These are phyloP conservation scores for Talpa occidentalis DNA, from an alignment of 2,113 vertebrate genomes.

Conservation along the genomic window DNA sequence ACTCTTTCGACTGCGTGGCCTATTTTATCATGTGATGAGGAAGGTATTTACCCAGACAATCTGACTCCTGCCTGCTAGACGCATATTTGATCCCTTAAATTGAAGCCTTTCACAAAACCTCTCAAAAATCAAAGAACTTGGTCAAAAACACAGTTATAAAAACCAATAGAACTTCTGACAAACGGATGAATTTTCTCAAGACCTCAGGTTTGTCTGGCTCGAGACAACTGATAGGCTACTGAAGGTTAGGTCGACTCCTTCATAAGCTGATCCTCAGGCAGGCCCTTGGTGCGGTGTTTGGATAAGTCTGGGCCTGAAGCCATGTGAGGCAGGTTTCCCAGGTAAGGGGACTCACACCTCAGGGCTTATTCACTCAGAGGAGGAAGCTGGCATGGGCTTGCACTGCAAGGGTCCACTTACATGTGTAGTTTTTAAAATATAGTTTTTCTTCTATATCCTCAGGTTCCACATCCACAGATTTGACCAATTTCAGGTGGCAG, in stretches of 20 bases:
- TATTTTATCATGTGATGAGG: neutral
- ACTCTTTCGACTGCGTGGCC: neutral
- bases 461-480: too few relatives aligned
- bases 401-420: too few relatives aligned
- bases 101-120: constrained; percentile 54
- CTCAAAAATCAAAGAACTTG: neutral
- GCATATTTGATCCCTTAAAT: constrained; percentile 3
- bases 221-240: neutral
- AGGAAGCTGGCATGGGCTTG: too few relatives aligned
- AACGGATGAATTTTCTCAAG: neutral
- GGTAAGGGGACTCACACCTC: neutral
- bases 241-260: neutral
- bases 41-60: neutral
- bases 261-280: too few relatives aligned
- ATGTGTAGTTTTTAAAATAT: too few relatives aligned
- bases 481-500: too few relatives aligned
- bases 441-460: too few relatives aligned
- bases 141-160: constrained; percentile 9
- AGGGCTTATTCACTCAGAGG: neutral
- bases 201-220: neutral
- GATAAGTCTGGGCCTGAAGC: neutral
- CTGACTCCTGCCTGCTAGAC: neutral
- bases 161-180: neutral
- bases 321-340: neutral
- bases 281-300: too few relatives aligned